Base-by-base conservation (phyloP, 2,113 vertebrate species). In the Salvelinus sp. region DNA sequence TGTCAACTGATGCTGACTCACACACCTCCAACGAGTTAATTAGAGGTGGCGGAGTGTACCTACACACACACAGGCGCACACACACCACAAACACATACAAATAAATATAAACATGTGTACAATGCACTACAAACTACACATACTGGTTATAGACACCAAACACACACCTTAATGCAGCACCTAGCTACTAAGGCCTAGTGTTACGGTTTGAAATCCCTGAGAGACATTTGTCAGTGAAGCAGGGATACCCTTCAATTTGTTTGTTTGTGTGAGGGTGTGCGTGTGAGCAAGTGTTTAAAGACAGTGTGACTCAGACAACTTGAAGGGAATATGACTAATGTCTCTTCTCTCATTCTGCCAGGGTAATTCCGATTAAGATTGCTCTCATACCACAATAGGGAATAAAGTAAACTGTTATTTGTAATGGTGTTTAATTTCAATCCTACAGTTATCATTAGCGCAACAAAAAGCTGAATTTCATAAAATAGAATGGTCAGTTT, bases 1-100 rank as follows among this genome's bases (percentile, higher is more conserved):
- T 91, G 90, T 91, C 89, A 91, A 88, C 88, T 87, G 82, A 73
- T 85, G 76, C 87, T 91, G 87, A 91, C 76, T 90, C 90, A 89
- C 81, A 72, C 88, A n/a, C 16, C 82, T 87, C 78, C 86, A 85
- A 68, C 66, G 30, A 88, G 79, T 85, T 91, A 89, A 91, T 91
- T 89, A 89, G 86, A 90, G 89, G 89, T 86, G 85, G 78, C 83
- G 80, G 82, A 81, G 82, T 85, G 89, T 89, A 86, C 85, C 77
- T 82, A 60, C 30, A 77, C 65, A 76, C 69, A 50, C 3, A 28
- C 22, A 65, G 2, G 12, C 0, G 23, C 25, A 64, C 22, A 64
- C 63, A 57, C 54, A 57, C 54, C n/a, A 44, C 20, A 47, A 20
- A 47, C 2, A 48, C n/a, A 30, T 44, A 10, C 7, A 44, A 60